Evolutionary conservation across 2,113 vertebrate genomes (phyloP).

Genomic region (Platichthys flesus): DNA sequence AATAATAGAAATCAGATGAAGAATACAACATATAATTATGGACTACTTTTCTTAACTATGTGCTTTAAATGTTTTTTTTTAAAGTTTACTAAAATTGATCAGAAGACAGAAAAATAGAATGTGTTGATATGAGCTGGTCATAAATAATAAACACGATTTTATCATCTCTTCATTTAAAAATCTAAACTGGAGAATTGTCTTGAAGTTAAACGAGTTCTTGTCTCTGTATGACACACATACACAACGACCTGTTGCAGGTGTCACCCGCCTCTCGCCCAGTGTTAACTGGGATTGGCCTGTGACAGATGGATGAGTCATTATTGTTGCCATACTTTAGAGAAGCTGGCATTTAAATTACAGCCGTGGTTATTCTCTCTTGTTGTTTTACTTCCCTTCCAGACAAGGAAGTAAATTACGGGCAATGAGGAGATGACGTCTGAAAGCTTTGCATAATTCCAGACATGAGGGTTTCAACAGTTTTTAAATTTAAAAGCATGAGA

Average conservation of each 20-base stretch:
- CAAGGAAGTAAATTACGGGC: not conserved
- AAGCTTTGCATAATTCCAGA: not conserved
- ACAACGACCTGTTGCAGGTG: not conserved
- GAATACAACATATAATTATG: not conserved
- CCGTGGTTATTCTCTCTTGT: not conserved
- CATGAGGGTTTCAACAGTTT: too few species aligned
- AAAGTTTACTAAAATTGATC: too few species aligned
- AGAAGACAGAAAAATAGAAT: too few species aligned
- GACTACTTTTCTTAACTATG: not conserved
- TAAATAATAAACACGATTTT: too few species aligned
- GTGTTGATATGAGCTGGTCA: too few species aligned
- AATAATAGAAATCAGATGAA: not conserved
- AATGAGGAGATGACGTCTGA: not conserved
- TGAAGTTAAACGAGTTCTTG: too few species aligned
- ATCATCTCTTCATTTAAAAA: too few species aligned
- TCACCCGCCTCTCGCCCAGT: not conserved
- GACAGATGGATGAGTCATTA: not conserved
- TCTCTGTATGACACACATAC: too few species aligned
- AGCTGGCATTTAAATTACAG: not conserved
- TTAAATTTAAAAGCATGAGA: too few species aligned
- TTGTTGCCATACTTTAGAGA: not conserved
- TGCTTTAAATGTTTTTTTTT: too few species aligned
- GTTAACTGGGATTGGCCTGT: not conserved
- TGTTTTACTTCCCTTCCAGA: not conserved
- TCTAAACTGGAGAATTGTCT: too few species aligned